Evolutionary conservation across 2,888 invertebrate species (phyloP).

Genomic region (Chymomyza procnemis): DNA sequence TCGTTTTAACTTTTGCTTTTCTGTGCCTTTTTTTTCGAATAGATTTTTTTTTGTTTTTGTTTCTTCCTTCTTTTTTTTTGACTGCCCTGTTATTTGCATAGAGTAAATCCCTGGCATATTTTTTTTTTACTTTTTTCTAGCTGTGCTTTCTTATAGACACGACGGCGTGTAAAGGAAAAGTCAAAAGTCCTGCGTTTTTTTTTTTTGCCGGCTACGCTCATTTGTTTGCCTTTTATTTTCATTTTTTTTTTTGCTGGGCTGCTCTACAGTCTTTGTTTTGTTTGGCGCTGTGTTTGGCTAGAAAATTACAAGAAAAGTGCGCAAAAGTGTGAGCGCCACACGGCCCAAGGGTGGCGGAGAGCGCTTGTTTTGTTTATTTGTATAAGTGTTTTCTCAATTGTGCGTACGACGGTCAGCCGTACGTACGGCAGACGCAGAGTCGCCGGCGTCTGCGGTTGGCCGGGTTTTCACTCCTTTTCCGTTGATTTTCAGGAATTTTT

Average conservation of each 20-base stretch:
- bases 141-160: slow-evolving; percentile 2
- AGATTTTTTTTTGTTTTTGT: background rate
- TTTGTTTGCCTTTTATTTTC: background rate
- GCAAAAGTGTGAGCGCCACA: slow-evolving; percentile 31
- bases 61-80: background rate
- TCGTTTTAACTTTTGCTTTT: background rate
- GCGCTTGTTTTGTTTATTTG: slow-evolving; percentile 62
- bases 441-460: slow-evolving; percentile 33
- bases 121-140: slow-evolving; percentile 7
- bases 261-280: slow-evolving; percentile 9
- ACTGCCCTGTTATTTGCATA: background rate
- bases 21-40: background rate
- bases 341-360: background rate
- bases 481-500: background rate
- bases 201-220: background rate
- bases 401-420: slow-evolving; percentile 49
- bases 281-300: slow-evolving; percentile 52
- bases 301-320: slow-evolving; percentile 70
- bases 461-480: background rate
- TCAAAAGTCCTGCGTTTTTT: background rate
- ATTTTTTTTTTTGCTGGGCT: background rate
- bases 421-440: background rate
- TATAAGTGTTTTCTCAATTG: slow-evolving; percentile 71
- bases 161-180: background rate
- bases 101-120: background rate